Base-by-base conservation (phyloP, 2,113 vertebrate species). In the Syngnathus floridae region DNA sequence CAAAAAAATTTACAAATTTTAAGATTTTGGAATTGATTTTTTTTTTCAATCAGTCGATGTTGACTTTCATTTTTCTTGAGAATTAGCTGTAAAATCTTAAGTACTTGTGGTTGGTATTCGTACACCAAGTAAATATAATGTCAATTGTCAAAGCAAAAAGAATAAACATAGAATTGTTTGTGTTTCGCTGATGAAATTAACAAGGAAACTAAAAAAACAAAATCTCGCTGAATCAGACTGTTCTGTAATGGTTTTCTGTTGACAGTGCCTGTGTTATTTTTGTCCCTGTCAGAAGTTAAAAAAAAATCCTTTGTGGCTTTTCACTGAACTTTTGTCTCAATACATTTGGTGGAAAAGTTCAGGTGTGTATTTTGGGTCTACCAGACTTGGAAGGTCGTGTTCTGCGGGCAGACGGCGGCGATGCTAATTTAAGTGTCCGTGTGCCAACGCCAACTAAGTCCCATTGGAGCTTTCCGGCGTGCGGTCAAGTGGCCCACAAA, bases 391-490 rank as follows among this genome's bases (percentile, higher is more conserved):
- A 54, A 54, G 51, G 21, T 46, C 1, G 12, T 26, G 14, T 2
- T 13, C 7, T 10, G 10, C 4, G 8, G 9, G 22, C 21, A 8
- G 49, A 21, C 8, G 26, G 5, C 26, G 4, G 54, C 22, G 4
- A 4, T 0, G 38, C 10, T 22, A 43, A 43, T 12, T 43, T 21
- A 61, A 75, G 66, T 74, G 63, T 16, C 21, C 4, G 51, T 22
- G 21, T 3, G 51, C 11, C 1, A 4, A 51, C n/a, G 77, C 68
- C 69, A 73, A 70, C 79, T 74, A 31, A 64, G 73, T 70, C 71
- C 74, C 75, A 83, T 84, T 85, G 85, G 86, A 82, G 81, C 67
- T 52, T 84, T 88, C 86, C 76, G 79, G 70, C 66, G 75, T 62
- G 76, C 76, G 71, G 67, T 65, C 14, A 62, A 57, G 70, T 64